These are phyloP conservation scores for Stichodactyla mertensii DNA, from an alignment of 64 coral and sea anemone genomes.

Conservation along the genomic window DNA sequence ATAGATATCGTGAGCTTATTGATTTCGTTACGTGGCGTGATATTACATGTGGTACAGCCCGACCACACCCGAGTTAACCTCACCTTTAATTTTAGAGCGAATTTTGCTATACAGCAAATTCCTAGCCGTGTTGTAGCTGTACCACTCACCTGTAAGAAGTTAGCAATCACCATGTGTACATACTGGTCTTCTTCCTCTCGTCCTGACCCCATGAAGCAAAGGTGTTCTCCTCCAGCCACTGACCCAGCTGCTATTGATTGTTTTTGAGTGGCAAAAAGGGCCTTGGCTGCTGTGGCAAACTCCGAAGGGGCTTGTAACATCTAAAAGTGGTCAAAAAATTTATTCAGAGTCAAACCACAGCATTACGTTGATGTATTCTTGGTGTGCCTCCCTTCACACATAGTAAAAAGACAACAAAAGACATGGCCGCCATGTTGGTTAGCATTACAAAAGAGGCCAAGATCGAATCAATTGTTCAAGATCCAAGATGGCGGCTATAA, in stretches of 20 bases:
- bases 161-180: constrained; percentile 99
- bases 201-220: constrained; percentile 97
- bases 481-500: no score
- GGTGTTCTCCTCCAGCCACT: constrained; percentile 92
- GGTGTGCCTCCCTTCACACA: no score
- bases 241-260: constrained; percentile 96
- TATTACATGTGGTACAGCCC: neutral
- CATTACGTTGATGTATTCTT: neutral
- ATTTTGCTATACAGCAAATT: neutral
- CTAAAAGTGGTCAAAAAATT: constrained; percentile 7
- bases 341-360: neutral
- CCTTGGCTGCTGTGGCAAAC: constrained; percentile 94
- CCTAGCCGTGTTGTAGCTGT: neutral
- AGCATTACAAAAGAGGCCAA: no score
- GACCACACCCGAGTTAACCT: neutral
- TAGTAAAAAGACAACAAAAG: no score
- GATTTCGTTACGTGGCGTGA: neutral
- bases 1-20: neutral
- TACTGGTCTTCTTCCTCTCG: constrained; percentile 98
- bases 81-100: neutral
- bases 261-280: constrained; percentile 94
- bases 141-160: constrained; percentile 86
- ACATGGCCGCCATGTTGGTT: no score
- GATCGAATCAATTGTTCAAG: no score
- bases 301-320: constrained; percentile 99